Evolutionary conservation across 2,113 vertebrate genomes (phyloP).

Genomic region (Nibea coibor): DNA sequence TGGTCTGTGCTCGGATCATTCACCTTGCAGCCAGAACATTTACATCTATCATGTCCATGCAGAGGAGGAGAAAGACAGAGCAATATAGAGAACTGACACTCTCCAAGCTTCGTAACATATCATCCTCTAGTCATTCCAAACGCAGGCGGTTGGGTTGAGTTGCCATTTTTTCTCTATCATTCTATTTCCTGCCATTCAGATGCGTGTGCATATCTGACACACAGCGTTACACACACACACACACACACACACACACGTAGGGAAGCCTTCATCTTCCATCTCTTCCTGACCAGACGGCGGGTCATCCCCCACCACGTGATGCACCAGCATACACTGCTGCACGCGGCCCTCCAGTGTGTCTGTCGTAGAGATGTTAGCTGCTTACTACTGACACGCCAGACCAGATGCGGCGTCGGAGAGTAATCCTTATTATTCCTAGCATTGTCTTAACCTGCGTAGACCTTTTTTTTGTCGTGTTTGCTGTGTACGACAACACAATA

Average conservation of each 20-base stretch:
- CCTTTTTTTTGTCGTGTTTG: not conserved
- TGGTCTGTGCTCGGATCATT: slow-evolving; percentile 15
- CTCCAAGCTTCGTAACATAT: slow-evolving; percentile 58
- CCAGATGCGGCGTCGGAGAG: not conserved
- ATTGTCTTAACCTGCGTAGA: slow-evolving; percentile 32
- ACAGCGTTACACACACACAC: not conserved
- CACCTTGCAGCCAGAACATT: slow-evolving; percentile 39
- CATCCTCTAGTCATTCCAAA: slow-evolving; percentile 62
- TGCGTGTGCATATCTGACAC: slow-evolving; percentile 11
- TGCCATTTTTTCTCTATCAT: slow-evolving; percentile 10
- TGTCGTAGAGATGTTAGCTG: slow-evolving; percentile 42
- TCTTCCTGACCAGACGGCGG: slow-evolving; percentile 4
- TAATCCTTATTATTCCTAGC: not conserved
- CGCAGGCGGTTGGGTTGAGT: slow-evolving; percentile 30
- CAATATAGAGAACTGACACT: slow-evolving; percentile 21
- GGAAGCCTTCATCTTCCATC: not conserved
- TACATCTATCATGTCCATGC: slow-evolving; percentile 39
- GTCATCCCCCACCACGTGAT: slow-evolving; percentile 3
- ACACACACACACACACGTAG: not conserved
- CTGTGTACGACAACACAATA: slow-evolving; percentile 14
- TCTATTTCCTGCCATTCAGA: slow-evolving; percentile 41
- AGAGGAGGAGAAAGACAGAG: slow-evolving; percentile 34
- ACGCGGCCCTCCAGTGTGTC: slow-evolving; percentile 28
- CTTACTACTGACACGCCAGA: slow-evolving; percentile 9
- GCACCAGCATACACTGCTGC: slow-evolving; percentile 55